phyloP scores from a whole-genome alignment of 2,888 invertebrate genomes.

The Eupithecia abbreviata region DNA sequence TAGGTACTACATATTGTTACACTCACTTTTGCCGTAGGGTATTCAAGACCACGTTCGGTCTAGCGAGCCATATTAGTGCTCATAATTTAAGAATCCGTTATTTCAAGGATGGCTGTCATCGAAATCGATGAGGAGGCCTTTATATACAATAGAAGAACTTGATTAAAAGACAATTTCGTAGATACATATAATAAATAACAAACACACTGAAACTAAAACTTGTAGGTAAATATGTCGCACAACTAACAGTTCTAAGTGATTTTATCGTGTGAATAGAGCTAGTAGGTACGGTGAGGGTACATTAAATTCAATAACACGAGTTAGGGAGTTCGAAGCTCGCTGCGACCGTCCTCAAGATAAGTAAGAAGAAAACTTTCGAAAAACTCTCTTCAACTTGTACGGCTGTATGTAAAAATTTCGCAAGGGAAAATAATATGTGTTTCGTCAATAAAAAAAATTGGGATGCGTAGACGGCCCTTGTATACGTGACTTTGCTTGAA shows the following conservation, averaged over 20 bases:
- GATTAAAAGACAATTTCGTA: background rate
- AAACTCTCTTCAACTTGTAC: conserved; percentile 76
- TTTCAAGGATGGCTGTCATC: too few relatives aligned
- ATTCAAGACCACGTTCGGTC: too few relatives aligned
- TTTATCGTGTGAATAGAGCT: conserved; percentile 73
- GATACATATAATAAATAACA: background rate
- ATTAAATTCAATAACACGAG: conserved; percentile 84
- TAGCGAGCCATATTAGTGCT: too few relatives aligned
- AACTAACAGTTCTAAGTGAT: conserved; percentile 62
- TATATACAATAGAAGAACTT: background rate
- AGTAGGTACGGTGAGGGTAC: conserved; percentile 74
- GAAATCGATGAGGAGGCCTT: too few relatives aligned
- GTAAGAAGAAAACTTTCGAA: conserved; percentile 78
- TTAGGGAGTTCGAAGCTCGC: conserved; percentile 81
- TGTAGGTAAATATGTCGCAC: background rate
- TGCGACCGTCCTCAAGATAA: conserved; percentile 82
- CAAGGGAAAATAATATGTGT: conserved; percentile 60
- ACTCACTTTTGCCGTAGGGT: background rate
- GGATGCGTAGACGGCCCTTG: conserved; percentile 37
- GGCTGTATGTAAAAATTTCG: conserved; percentile 71
- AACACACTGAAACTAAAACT: background rate
- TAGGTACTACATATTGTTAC: background rate
- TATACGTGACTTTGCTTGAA: conserved; percentile 41
- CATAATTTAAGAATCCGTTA: too few relatives aligned
- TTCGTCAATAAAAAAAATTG: conserved; percentile 52